Evolutionary conservation across 1,140 invertebrate species (phyloP), one percentile per base, ranked within the genome.

Genomic region (Zelostemma sp.): DNA sequence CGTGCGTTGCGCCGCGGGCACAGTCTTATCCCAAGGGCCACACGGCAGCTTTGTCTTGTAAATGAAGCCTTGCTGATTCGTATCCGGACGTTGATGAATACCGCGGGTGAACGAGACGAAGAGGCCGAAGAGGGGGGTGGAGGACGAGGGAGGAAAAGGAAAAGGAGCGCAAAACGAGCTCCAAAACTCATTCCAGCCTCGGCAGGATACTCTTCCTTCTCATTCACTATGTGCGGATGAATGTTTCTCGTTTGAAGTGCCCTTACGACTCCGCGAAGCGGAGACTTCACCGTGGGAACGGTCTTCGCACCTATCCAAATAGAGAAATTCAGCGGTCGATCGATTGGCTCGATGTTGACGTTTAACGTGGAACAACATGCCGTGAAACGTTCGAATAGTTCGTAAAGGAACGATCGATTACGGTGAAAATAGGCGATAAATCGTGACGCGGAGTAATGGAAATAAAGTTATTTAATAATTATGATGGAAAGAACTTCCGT

Each of bases 71-170:
- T 75, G 73, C 79, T 80, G 82, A 82, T 84, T 82, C 83, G 81
- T 84, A 83, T 84, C 81, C 82, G 60, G 83, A 85, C 84, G 78
- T 85, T 85, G 82, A 85, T 85, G 83, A 85, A 85, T 85, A 81
- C 79, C 77, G 74, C 72, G 77, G 66, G 67, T 54, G 51, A 46
- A 47, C 33, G 60, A 48, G 51, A 48, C 31, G 14, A 35, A 33
- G 25, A 47, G 51, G n/a, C 41, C 17, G 19, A 40, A 33, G 38
- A 38, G 48, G 21, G 17, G 16, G n/a, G 11, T 28, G 11, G 21
- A 8, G 9, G 11, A 12, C 15, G 11, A 14, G 49, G 59, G 45
- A 58, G 59, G 14, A 31, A 31, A 35, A 6, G 16, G 16, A 63
- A 57, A 33, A 16, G 54, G 31, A 67, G 50, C 31, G 21, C 46